Percentiles rank a stretch among this genome's conserved stretches.
These are phyloP conservation scores for Eurystomus glaucurus DNA, from an alignment of 2,797 vertebrate species.

Conservation along the genomic window DNA sequence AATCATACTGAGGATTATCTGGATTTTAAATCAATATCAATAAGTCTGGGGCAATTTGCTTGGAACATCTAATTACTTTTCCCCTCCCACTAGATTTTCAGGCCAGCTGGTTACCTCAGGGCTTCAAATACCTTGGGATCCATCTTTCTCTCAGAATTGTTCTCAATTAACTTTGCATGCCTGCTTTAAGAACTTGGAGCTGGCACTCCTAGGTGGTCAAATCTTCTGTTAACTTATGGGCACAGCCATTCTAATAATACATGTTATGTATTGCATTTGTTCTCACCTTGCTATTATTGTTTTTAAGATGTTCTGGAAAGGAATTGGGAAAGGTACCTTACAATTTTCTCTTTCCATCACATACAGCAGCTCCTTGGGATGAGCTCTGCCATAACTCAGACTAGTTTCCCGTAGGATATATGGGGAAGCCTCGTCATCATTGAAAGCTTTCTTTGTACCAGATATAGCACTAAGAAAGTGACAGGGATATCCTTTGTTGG, in stretches of 20 bases:
- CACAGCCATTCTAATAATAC: background rate
- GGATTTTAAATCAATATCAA: constrained; percentile 70
- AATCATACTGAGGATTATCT: constrained; percentile 49
- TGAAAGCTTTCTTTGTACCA: background rate
- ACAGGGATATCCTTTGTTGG: background rate
- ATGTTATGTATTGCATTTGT: background rate
- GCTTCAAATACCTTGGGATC: constrained; percentile 67
- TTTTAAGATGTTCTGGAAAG: background rate
- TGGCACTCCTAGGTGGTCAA: constrained; percentile 17
- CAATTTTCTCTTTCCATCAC: background rate
- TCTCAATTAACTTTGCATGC: constrained; percentile 57
- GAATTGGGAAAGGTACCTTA: background rate
- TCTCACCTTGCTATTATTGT: background rate
- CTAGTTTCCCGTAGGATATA: background rate
- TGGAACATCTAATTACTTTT: constrained; percentile 69
- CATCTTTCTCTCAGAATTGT: constrained; percentile 60
- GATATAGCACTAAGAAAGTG: background rate
- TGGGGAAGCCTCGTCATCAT: background rate
- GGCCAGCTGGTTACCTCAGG: constrained; percentile 62
- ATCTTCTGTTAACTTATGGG: constrained; percentile 15
- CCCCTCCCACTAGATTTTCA: constrained; percentile 69
- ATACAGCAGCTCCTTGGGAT: background rate
- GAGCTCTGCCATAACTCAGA: background rate
- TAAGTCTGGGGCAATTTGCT: constrained; percentile 68
- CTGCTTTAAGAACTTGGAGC: constrained; percentile 19